Conservation (phyloP, 92 coral and sea anemone genomes). For the Zoanthus sociatus region DNA sequence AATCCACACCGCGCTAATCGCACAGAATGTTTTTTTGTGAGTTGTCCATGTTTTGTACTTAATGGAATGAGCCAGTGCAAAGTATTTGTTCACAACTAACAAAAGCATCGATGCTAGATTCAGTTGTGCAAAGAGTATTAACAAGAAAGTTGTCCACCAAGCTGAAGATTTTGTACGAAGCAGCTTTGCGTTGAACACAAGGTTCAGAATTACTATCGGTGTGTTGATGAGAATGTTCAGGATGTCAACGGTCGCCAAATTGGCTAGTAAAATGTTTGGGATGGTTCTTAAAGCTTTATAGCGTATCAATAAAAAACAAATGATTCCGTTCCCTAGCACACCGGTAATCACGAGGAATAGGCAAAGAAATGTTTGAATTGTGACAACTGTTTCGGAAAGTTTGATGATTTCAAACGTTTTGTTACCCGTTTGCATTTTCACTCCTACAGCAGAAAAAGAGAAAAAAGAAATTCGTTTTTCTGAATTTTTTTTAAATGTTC, state of each 20-base stretch:
- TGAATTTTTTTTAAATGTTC: too few species aligned
- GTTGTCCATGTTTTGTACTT: too few species aligned
- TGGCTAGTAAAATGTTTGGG: not conserved
- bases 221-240: slow-evolving; percentile 7
- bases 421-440: too few species aligned
- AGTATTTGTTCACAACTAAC: not conserved
- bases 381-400: too few species aligned
- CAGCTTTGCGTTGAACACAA: not conserved
- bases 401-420: too few species aligned
- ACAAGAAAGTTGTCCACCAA: not conserved
- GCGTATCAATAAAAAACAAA: not conserved
- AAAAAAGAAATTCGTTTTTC: too few species aligned
- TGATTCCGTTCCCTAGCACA: not conserved
- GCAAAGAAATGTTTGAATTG: too few species aligned
- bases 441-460: too few species aligned
- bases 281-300: not conserved
- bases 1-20: not conserved
- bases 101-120: not conserved
- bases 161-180: not conserved
- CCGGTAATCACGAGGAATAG: too few species aligned
- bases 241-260: not conserved
- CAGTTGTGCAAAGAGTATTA: not conserved
- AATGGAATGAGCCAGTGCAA: not conserved
- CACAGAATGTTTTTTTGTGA: too few species aligned
- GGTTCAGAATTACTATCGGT: not conserved